Percentiles rank a stretch among this genome's conserved stretches.
These are phyloP conservation scores for Xenus cinereus DNA, from an alignment of 2,113 vertebrate genomes.

Conservation along the genomic window DNA sequence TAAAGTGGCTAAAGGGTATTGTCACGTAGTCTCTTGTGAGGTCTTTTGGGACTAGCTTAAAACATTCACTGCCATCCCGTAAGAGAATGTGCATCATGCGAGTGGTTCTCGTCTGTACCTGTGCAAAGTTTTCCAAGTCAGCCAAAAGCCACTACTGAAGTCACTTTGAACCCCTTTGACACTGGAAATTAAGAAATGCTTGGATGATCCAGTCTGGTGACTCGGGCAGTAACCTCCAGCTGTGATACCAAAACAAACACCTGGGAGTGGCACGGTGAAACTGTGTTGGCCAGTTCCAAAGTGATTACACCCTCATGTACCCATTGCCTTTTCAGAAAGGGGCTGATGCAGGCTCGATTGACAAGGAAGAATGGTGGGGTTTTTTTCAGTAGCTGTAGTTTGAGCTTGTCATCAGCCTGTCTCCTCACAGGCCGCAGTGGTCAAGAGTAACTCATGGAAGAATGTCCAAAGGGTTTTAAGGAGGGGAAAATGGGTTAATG, in stretches of 20 bases:
- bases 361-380: not conserved
- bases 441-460: not conserved
- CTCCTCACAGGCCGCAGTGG: not conserved
- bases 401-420: not conserved
- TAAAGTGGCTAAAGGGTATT: not conserved
- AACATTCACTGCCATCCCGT: not conserved
- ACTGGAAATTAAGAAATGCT: conserved; percentile 4
- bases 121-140: not conserved
- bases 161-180: not conserved
- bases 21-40: not conserved
- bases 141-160: not conserved
- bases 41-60: not conserved
- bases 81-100: not conserved
- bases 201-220: not conserved
- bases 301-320: not conserved
- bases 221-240: not conserved
- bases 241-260: not conserved
- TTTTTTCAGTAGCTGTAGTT: not conserved
- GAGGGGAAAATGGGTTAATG: not conserved
- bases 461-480: not conserved
- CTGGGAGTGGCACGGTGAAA: not conserved
- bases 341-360: not conserved
- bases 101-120: not conserved
- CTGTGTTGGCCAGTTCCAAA: not conserved
- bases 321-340: not conserved